Base-by-base conservation (phyloP, 2,113 vertebrate species). In the Bubo blakistoni region DNA sequence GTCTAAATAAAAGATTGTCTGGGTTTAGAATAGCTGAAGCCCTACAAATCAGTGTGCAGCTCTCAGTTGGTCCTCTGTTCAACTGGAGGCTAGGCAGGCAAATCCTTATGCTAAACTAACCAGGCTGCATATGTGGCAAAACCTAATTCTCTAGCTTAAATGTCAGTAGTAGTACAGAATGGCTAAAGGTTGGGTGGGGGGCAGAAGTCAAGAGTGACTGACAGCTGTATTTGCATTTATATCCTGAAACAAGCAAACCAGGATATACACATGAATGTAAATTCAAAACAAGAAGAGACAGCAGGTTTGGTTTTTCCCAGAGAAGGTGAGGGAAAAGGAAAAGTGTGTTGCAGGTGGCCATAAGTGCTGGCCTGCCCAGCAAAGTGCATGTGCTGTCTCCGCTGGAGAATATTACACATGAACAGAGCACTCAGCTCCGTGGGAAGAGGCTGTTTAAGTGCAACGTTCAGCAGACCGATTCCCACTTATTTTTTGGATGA, bases 361-460 rank as follows among this genome's bases (percentile, higher is more conserved):
- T 72, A 81, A 84, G 77, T 0, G 15, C 88, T 94, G 91, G 92
- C 94, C 86, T 94, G 95, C 91, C 88, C 96, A 96, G 96, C 96
- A 95, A 96, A 96, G 96, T 96, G 96, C 96, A 92, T 34, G 92
- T 94, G 96, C 97, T 86, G 44, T 95, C 95, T 95, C 96, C 49
- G 49, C 86, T 88, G 86, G 86, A 97, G 94, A 94, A 11, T 94
- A 96, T 82, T 95, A 96, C 78, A 93, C 93, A 77, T 51, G 66
- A 96, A 72, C 92, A 95, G 86, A 95, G 88, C 66, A 71, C 91
- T 94, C 52, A 67, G 95, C 88, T 96, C 92, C 6, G n/a, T 0
- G 47, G 86, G 91, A 97, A 92, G 91, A 95, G 66, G 81, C 81
- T 94, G 89, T 89, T 94, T 95, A 95, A 96, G 96, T 92, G 94